These are phyloP conservation scores for Marcusenius ussheri DNA, from an alignment of 2,113 vertebrate genomes.

Conservation along the genomic window DNA sequence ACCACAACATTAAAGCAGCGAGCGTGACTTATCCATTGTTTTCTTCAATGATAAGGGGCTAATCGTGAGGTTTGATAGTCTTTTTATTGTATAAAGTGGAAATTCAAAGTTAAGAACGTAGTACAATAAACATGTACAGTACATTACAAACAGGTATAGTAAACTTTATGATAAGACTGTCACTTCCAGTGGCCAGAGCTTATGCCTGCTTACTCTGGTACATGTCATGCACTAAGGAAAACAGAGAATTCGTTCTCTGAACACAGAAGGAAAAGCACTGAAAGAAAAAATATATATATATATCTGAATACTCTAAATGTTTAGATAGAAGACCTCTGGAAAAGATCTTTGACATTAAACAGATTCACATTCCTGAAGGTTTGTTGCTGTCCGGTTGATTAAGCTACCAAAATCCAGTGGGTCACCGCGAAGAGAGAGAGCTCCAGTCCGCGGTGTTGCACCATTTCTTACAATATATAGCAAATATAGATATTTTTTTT, in stretches of 20 bases:
- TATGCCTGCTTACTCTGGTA: slow-evolving; percentile 14
- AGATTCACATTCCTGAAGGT: slow-evolving; percentile 31
- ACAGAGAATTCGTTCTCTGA: slow-evolving; percentile 11
- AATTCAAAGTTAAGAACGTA: slow-evolving; percentile 36
- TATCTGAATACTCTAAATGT: slow-evolving; percentile 20
- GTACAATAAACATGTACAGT: slow-evolving; percentile 42
- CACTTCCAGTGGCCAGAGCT: not conserved
- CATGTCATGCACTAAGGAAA: slow-evolving; percentile 29
- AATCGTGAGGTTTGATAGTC: slow-evolving; percentile 16
- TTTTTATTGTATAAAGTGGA: slow-evolving; percentile 40
- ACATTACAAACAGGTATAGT: slow-evolving; percentile 40
- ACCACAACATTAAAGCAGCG: not conserved
- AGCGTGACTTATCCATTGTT: slow-evolving; percentile 22
- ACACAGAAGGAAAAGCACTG: slow-evolving; percentile 21
- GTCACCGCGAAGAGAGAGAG: not conserved
- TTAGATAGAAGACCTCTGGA: slow-evolving; percentile 17
- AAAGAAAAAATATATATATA: slow-evolving; percentile 18
- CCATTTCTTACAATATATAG: slow-evolving; percentile 4
- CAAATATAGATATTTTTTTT: slow-evolving; percentile 7
- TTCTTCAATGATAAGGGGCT: slow-evolving; percentile 28
- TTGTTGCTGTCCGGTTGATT: slow-evolving; percentile 20
- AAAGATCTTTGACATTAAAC: slow-evolving; percentile 22
- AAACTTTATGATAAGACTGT: slow-evolving; percentile 14
- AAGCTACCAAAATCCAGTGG: not conserved
- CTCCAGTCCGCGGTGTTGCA: not conserved